Conservation (phyloP, 2,888 invertebrate species). For the Parnassius glacialis region DNA sequence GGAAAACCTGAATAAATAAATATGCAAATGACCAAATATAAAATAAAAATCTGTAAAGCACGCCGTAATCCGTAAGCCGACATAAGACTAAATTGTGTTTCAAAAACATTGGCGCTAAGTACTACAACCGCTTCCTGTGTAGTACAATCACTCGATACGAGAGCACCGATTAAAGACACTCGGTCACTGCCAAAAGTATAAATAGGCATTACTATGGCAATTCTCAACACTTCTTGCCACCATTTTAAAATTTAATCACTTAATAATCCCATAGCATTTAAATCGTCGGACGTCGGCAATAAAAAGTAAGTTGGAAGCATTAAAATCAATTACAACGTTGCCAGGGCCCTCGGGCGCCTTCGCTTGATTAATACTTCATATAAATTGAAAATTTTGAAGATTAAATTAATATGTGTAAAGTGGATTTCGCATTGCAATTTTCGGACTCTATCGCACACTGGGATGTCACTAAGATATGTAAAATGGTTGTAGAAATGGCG, state of each 20-base stretch:
- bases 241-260: constrained; percentile 31
- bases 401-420: constrained; percentile 16
- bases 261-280: constrained; percentile 36
- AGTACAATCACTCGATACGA: neutral
- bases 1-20: no score
- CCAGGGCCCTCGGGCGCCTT: constrained; percentile 13
- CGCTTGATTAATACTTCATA: constrained; percentile 34
- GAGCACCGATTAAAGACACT: neutral
- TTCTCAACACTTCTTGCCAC: neutral
- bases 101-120: neutral
- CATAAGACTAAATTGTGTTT: no score
- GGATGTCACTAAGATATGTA: no score
- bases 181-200: constrained; percentile 5
- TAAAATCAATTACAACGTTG: constrained; percentile 22
- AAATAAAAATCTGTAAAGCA: no score
- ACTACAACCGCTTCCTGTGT: neutral
- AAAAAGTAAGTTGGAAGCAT: constrained; percentile 20
- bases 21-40: no score
- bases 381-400: constrained; percentile 28
- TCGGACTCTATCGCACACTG: no score
- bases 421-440: neutral
- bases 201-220: constrained; percentile 17
- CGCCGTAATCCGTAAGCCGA: no score
- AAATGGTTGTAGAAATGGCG: no score
- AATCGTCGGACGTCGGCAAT: constrained; percentile 12